These are phyloP conservation scores for Copidosoma aretas DNA, from an alignment of 2,888 invertebrate genomes.

Conservation along the genomic window DNA sequence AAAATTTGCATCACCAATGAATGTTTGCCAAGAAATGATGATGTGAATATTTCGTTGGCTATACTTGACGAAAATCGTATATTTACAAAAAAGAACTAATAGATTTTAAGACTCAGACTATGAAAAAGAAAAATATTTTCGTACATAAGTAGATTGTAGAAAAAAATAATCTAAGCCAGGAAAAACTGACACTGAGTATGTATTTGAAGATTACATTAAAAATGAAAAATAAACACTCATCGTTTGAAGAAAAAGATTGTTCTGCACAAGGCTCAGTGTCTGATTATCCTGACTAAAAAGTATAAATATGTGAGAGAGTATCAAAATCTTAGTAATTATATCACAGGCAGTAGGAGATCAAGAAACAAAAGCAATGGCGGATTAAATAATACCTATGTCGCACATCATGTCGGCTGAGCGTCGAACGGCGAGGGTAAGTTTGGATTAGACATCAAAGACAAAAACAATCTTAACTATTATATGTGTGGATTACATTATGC, in stretches of 20 bases:
- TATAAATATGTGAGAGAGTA: conserved; percentile 4
- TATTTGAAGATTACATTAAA: neutral
- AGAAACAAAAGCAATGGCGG: conserved; percentile 36
- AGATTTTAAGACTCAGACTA: conserved; percentile 13
- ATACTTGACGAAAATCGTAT: conserved; percentile 13
- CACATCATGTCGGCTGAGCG: conserved; percentile 47
- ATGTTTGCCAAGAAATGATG: neutral
- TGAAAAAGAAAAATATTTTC: conserved; percentile 12
- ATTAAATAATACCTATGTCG: conserved; percentile 43
- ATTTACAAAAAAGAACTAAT: too few relatives aligned
- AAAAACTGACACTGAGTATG: conserved; percentile 11
- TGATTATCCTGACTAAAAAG: conserved; percentile 19
- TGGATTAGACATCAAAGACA: conserved; percentile 44
- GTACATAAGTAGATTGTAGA: conserved; percentile 10
- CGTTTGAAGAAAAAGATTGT: neutral
- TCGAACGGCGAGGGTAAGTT: conserved; percentile 45
- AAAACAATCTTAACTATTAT: conserved; percentile 38
- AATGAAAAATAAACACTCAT: too few relatives aligned
- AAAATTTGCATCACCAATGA: neutral
- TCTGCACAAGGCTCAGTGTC: conserved; percentile 17
- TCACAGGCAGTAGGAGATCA: conserved; percentile 36
- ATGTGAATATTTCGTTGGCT: neutral
- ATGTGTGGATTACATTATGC: conserved; percentile 32
- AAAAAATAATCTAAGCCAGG: conserved; percentile 16
- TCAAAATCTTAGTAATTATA: conserved; percentile 22